These are phyloP conservation scores for Pachyseris speciosa DNA, from an alignment of 64 coral and sea anemone species.

Conservation along the genomic window DNA sequence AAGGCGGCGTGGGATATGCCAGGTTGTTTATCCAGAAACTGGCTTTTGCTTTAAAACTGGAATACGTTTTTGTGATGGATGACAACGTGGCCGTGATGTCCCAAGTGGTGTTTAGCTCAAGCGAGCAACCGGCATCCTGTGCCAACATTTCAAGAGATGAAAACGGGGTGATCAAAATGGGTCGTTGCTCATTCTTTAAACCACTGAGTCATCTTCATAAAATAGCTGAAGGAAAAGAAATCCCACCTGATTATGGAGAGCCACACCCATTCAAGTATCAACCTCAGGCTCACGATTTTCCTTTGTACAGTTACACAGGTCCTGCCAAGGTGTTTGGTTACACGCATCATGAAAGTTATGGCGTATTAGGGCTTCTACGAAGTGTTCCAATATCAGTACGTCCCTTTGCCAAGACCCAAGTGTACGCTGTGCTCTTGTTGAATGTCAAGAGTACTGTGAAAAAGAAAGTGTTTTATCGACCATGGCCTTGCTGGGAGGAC, in stretches of 20 bases:
- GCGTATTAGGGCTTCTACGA: slow-evolving; percentile 39
- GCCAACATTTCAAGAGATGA: background rate
- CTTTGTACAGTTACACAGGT: slow-evolving; percentile 57
- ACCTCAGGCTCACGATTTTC: background rate
- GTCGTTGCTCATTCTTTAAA: slow-evolving; percentile 4
- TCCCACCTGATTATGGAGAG: background rate
- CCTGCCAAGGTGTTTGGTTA: slow-evolving; percentile 19
- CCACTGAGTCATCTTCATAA: slow-evolving; percentile 17
- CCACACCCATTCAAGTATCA: background rate
- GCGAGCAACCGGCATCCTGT: background rate
- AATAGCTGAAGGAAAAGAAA: background rate
- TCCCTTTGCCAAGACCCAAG: slow-evolving; percentile 19
- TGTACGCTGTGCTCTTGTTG: background rate
- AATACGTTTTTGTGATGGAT: slow-evolving; percentile 62
- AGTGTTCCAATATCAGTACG: slow-evolving; percentile 1
- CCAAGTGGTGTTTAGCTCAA: background rate
- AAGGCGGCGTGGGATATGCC: slow-evolving; percentile 63
- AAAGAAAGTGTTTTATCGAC: slow-evolving; percentile 13
- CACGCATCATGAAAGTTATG: slow-evolving; percentile 31
- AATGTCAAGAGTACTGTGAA: slow-evolving; percentile 7
- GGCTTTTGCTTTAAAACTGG: slow-evolving; percentile 19
- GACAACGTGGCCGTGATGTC: background rate
- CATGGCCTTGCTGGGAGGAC: slow-evolving; percentile 58
- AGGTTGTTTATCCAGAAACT: slow-evolving; percentile 67
- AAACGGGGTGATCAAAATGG: background rate